These are phyloP conservation scores for Globicephala melas DNA, from an alignment of 2,113 vertebrate species.

Conservation along the genomic window DNA sequence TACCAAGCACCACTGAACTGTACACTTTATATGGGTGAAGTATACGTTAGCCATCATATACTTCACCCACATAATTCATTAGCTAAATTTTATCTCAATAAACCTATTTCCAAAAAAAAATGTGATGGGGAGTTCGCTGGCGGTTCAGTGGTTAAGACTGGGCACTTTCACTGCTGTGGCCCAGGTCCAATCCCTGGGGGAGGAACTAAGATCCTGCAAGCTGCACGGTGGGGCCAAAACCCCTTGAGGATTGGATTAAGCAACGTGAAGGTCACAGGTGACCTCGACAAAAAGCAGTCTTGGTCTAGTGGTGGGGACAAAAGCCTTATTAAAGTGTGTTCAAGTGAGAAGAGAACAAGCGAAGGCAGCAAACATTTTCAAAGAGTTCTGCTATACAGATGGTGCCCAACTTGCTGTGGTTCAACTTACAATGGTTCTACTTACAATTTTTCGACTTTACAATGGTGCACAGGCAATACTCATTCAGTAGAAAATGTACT, in stretches of 20 bases:
- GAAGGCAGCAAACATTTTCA: not conserved
- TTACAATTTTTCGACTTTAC: not conserved
- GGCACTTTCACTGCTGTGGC: too few relatives aligned
- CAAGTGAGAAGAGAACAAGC: not conserved
- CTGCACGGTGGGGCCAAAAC: too few relatives aligned
- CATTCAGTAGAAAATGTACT: not conserved
- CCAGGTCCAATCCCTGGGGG: too few relatives aligned
- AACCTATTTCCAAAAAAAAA: not conserved
- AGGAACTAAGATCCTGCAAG: too few relatives aligned
- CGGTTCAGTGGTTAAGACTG: too few relatives aligned
- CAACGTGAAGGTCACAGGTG: not conserved
- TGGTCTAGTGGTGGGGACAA: not conserved
- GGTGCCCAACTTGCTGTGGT: not conserved
- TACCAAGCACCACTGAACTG: not conserved
- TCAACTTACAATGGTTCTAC: not conserved
- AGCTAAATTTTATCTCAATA: not conserved
- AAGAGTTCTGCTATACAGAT: not conserved
- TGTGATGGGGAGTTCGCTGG: too few relatives aligned
- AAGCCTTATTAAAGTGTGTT: not conserved
- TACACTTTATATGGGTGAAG: not conserved
- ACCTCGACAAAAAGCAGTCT: not conserved
- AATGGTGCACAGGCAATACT: not conserved
- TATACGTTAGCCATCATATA: too few relatives aligned
- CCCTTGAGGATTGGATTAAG: not conserved
- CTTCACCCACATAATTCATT: too few relatives aligned